These are phyloP conservation scores for Pelecanoides urinatrix DNA, from an alignment of 2,113 vertebrate species.

Conservation along the genomic window DNA sequence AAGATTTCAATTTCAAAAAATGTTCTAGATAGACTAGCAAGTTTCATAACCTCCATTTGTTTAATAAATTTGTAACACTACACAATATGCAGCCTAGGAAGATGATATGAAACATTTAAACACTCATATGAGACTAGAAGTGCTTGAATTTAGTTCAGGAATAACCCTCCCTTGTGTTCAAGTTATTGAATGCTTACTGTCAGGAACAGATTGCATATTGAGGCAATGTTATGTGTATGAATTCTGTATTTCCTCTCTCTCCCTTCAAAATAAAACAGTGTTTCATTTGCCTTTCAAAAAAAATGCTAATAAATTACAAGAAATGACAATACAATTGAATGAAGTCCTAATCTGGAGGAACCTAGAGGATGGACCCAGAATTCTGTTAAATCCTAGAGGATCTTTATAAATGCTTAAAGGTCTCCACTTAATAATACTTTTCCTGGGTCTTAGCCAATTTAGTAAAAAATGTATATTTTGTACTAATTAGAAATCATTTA, in stretches of 20 bases:
- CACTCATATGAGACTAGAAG: not conserved
- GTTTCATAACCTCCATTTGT: not conserved
- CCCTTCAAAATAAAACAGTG: not conserved
- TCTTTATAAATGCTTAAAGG: not conserved
- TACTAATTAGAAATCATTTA: slow-evolving; percentile 30
- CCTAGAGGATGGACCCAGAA: not conserved
- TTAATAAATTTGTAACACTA: not conserved
- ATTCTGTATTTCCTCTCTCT: not conserved
- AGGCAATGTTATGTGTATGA: not conserved
- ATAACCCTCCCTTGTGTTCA: not conserved
- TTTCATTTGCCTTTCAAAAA: not conserved
- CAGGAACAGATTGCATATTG: not conserved
- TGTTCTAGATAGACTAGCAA: not conserved
- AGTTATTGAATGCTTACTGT: not conserved
- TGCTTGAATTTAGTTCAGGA: not conserved
- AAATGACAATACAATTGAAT: not conserved
- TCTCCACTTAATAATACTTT: slow-evolving; percentile 20
- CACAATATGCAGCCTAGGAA: not conserved
- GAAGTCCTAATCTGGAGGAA: not conserved
- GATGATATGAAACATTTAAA: not conserved
- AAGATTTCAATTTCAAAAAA: not conserved
- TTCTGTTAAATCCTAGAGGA: not conserved
- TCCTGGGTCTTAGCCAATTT: slow-evolving; percentile 9
- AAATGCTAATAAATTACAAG: not conserved
- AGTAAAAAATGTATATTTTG: not conserved